Evolutionary conservation across 2,113 vertebrate species (phyloP).

Genomic region (Bubalus kerabau): DNA sequence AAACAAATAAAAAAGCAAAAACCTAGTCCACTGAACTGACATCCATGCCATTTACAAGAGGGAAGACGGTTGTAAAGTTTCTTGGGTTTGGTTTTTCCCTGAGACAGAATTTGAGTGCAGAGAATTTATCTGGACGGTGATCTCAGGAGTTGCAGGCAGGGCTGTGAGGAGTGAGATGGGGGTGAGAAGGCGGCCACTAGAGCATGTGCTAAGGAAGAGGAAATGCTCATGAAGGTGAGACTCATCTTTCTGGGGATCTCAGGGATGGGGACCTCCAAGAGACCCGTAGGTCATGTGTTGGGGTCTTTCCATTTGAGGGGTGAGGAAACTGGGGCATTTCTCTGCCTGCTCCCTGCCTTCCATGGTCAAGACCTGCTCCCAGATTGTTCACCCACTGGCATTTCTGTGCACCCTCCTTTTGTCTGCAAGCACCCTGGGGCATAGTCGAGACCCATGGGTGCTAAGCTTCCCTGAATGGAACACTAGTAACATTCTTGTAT

Average conservation of each 20-base stretch:
- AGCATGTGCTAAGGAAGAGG: not conserved
- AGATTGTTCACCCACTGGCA: rapidly evolving
- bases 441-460: rapidly evolving
- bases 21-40: not conserved
- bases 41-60: not conserved
- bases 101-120: not conserved
- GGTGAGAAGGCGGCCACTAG: no score
- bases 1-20: not conserved
- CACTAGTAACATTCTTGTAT: rapidly evolving
- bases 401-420: not conserved
- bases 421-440: not conserved
- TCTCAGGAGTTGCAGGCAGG: not conserved
- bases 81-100: not conserved
- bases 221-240: rapidly evolving
- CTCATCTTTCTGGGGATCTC: not conserved
- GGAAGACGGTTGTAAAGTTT: rapidly evolving
- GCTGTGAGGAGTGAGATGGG: no score
- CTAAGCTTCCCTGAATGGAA: rapidly evolving
- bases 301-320: not conserved
- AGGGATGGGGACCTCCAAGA: not conserved
- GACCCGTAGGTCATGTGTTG: rapidly evolving
- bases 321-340: not conserved
- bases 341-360: rapidly evolving
- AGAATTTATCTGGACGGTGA: not conserved
- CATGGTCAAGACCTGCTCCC: not conserved